phyloP scores from a whole-genome alignment of 2,113 vertebrate genomes.

The Coreoperca whiteheadi region DNA sequence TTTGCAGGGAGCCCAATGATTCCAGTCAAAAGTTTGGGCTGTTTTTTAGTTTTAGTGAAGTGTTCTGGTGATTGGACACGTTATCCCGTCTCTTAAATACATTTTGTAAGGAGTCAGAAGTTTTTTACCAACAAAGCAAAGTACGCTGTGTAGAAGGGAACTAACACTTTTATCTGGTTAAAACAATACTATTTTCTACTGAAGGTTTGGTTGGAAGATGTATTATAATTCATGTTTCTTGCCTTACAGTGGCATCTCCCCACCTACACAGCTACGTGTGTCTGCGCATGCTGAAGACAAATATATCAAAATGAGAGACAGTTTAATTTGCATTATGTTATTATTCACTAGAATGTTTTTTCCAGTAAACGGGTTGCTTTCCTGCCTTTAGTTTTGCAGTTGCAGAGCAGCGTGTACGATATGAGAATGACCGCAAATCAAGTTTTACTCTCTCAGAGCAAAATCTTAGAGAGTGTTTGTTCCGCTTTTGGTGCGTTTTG shows the following conservation, averaged over 20 bases:
- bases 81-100: not conserved
- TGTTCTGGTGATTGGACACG: not conserved
- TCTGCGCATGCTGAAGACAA: constrained; percentile 4
- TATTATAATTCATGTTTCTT: constrained; percentile 28
- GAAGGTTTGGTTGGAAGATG: constrained; percentile 17
- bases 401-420: not conserved
- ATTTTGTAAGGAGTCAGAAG: not conserved
- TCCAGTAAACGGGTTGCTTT: constrained; percentile 5
- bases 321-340: constrained; percentile 35
- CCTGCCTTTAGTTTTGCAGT: not conserved
- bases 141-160: too few species aligned
- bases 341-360: not conserved
- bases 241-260: constrained; percentile 40
- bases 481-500: not conserved
- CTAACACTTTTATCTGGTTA: not conserved
- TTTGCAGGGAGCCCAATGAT: not conserved
- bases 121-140: not conserved
- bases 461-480: not conserved
- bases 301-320: constrained; percentile 3
- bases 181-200: not conserved
- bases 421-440: not conserved
- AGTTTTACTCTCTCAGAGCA: not conserved
- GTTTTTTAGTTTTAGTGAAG: too few species aligned
- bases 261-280: constrained; percentile 33
- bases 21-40: too few species aligned